Conservation (phyloP, 2,113 vertebrate genomes). For the Donacobius atricapilla region DNA sequence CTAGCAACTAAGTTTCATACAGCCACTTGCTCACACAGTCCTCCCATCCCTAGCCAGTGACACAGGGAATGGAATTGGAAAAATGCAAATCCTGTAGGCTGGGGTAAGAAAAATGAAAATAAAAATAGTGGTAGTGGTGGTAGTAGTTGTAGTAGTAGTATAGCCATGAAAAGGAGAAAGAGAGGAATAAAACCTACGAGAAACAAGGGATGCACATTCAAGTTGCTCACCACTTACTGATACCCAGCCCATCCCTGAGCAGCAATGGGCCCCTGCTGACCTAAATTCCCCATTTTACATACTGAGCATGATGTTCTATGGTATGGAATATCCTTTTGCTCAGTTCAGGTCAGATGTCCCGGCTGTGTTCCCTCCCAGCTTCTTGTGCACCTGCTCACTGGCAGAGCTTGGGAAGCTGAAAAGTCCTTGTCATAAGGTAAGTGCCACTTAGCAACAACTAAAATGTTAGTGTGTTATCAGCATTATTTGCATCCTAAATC, state of each 20-base stretch:
- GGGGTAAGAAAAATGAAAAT: background rate
- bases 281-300: background rate
- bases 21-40: background rate
- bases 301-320: background rate
- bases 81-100: background rate
- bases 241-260: background rate
- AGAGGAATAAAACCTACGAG: background rate
- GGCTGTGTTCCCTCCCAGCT: background rate
- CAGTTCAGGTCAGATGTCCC: background rate
- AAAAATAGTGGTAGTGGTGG: no score
- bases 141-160: background rate
- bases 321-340: background rate
- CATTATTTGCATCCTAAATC: background rate
- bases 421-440: background rate
- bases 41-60: background rate
- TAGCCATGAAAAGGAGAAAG: background rate
- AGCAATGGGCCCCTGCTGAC: background rate
- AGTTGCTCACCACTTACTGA: background rate
- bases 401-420: background rate
- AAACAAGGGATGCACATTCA: background rate
- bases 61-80: background rate
- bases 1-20: background rate
- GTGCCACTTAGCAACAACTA: background rate
- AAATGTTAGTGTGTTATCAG: background rate
- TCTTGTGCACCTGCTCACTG: background rate